Evolutionary conservation across 2,888 invertebrate genomes (phyloP).

Genomic region (Dicycla oo): DNA sequence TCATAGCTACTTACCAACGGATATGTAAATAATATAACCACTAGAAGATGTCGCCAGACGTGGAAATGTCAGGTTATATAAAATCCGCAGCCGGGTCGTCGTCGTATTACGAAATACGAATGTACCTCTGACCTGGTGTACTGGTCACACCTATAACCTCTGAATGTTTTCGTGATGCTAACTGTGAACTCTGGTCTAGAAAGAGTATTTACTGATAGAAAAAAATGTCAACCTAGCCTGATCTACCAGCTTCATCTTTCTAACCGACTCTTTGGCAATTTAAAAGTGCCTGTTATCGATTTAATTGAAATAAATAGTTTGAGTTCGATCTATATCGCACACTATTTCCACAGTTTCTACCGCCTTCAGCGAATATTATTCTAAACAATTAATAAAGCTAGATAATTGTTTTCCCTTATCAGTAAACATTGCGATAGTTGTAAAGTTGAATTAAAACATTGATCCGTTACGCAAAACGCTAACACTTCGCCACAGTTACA

Average conservation of each 20-base stretch:
- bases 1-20: slow-evolving; percentile 1
- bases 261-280: too few species aligned
- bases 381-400: too few species aligned
- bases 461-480: too few species aligned
- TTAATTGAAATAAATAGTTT: too few species aligned
- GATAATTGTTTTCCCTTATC: too few species aligned
- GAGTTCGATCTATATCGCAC: background rate
- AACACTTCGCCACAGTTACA: too few species aligned
- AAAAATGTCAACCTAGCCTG: background rate
- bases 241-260: background rate
- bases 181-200: slow-evolving; percentile 28
- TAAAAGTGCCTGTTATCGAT: too few species aligned
- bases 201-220: background rate
- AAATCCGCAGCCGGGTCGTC: slow-evolving; percentile 60
- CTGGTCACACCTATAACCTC: slow-evolving; percentile 45
- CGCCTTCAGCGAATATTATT: too few species aligned
- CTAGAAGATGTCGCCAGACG: slow-evolving; percentile 66
- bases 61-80: slow-evolving; percentile 77
- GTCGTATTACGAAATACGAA: slow-evolving; percentile 63
- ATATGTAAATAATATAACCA: slow-evolving; percentile 46
- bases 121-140: slow-evolving; percentile 57
- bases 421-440: too few species aligned
- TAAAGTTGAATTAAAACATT: too few species aligned
- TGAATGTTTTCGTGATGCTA: slow-evolving; percentile 27
- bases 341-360: background rate